A percentile compares a stretch with the other conserved stretches of the same genome.
Conservation (phyloP, 2,888 invertebrate genomes). For the Nipponacmea schrenckii region DNA sequence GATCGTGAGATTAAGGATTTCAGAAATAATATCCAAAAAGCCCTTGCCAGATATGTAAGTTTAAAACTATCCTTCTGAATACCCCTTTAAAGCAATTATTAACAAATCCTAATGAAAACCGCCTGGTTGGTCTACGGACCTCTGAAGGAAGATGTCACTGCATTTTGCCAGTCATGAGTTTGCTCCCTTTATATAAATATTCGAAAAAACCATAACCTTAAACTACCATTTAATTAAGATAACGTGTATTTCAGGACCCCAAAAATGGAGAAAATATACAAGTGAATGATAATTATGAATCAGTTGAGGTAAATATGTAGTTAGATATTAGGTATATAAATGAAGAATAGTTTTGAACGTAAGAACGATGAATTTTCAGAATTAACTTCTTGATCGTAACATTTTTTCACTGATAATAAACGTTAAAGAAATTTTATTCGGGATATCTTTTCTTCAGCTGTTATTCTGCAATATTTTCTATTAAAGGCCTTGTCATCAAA, state of each 20-base stretch:
- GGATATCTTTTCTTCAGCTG: too few species aligned
- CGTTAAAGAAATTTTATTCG: too few species aligned
- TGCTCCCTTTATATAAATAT: background rate
- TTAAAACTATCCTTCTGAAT: background rate
- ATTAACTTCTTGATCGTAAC: too few species aligned
- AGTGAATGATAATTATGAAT: constrained; percentile 25
- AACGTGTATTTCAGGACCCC: constrained; percentile 17
- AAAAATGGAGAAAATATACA: constrained; percentile 20
- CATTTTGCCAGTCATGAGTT: background rate
- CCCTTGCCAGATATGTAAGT: constrained; percentile 48
- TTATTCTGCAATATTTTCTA: background rate
- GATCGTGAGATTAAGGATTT: constrained; percentile 41
- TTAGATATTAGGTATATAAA: too few species aligned
- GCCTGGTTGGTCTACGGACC: too few species aligned
- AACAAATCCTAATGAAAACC: too few species aligned
- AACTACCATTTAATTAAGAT: too few species aligned
- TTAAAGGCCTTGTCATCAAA: constrained; percentile 54
- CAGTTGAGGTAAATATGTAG: constrained; percentile 28
- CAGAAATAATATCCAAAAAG: constrained; percentile 44
- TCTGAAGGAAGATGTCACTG: too few species aligned
- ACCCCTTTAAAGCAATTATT: background rate
- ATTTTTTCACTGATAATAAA: too few species aligned
- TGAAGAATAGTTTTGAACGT: too few species aligned
- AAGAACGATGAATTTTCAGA: too few species aligned
- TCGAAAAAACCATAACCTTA: too few species aligned